Base-by-base conservation (phyloP, 2,797 vertebrate genomes). In the Meda fulgida region DNA sequence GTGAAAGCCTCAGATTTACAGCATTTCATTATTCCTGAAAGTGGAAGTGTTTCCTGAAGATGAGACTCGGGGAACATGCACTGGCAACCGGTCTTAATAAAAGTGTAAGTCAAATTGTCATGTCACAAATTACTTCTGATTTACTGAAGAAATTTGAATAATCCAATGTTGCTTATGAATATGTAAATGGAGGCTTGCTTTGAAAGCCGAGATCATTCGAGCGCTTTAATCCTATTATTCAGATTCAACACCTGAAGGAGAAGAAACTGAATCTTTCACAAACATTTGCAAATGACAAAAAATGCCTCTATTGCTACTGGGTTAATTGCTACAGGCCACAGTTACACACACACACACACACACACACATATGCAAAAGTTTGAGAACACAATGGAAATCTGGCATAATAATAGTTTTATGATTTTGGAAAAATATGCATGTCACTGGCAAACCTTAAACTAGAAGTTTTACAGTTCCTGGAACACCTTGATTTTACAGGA, bases 171-270 rank as follows among this genome's bases (percentile, higher is more conserved):
- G 19, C 81, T 83, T 65, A 81, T 85, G 67, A 89, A 84, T 88
- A 86, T 87, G 83, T 72, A 89, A 87, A 83, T 85, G 72, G 51
- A 66, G 73, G 40, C 58, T 11, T 75, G 88, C 84, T 87, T 86
- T 92, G 70, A 86, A 85, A 75, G 78, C 88, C 80, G 51, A 76
- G 53, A 38, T 8, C 89, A 88, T 78, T 86, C 77, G 88, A 86
- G 88, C 58, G 72, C 89, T 90, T 89, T 90, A 92, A 90, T 92
- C 89, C 90, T 92, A 91, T 94, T 92, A 93, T 84, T 79, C 88
- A 84, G 91, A 92, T 92, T 93, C 88, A 92, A 36, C 1, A 89
- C 92, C 91, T 83, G 71, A 76, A 92, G 91, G 89, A 60, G 86
- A 51, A 72, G 36, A 80, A 29, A 26, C 43, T 1, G 40, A 43